Base-by-base conservation (phyloP, 2,888 invertebrate genomes). In the Auanema freiburgensis region DNA sequence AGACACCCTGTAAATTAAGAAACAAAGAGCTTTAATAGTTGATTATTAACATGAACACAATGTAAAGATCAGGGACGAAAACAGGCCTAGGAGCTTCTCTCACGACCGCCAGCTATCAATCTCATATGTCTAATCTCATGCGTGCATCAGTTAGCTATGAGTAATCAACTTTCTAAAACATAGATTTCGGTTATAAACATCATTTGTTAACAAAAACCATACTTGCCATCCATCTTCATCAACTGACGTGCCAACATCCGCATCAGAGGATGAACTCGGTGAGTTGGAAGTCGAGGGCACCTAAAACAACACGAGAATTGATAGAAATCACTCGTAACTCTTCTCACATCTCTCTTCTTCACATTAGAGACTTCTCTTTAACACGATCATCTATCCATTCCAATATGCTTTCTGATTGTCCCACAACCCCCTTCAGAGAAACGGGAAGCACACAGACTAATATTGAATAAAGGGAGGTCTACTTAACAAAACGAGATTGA, bases 391-490 rank as follows among this genome's bases (percentile, higher is more conserved):
- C 51, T 42, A 51, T 56, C 66, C 55, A 56, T 40, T 55, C 46
- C 25, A 59, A 24, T 18, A 63, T 63, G 41, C 59, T 52, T 43
- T 52, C 63, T 46, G 61, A 63, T 43, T 62, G 55, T 0, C 59
- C 50, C 3, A 68, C 59, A 51, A 72, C 53, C 25, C 72, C n/a
- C 72, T 0, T 69, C 63, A 0, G 55, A 16, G 53, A 75, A 75
- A 11, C 66, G 49, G 10, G 63, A 43, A 0, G 72, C 72, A 0
- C 64, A 66, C 2, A 75, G 60, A 3, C 63, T 64, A 33, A 72
- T 65, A 40, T 72, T 67, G 16, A 65, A 56, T 6, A 71, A 54
- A 41, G 69, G 63, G 14, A 72, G 72, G 0, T 68, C 55, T 68
- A n/a, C 72, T 67, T 16, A 63, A 66, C 0, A 11, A n/a, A 21